These are phyloP conservation scores for Heterodera schachtii DNA, from an alignment of 1,140 invertebrate species.

Conservation along the genomic window DNA sequence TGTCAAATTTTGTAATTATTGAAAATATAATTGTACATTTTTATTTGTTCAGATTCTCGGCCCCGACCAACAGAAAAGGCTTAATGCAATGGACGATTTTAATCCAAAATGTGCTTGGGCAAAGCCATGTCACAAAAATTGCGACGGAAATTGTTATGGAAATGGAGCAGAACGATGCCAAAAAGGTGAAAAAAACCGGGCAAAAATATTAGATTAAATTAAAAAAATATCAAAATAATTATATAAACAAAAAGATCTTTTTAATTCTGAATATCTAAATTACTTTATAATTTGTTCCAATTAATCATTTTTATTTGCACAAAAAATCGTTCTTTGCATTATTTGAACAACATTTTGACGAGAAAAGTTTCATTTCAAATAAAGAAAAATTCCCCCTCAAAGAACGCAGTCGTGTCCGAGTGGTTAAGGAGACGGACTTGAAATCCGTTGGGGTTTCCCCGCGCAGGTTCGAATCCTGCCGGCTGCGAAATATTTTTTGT, in stretches of 20 bases:
- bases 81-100: constrained; percentile 1
- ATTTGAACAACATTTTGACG: neutral
- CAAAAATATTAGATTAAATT: neutral
- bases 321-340: constrained; percentile 1
- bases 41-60: constrained; percentile 25
- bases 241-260: neutral
- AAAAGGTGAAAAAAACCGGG: constrained; percentile 19
- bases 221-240: no score
- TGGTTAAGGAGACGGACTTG: constrained; percentile 25
- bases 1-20: neutral
- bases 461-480: constrained; percentile 35
- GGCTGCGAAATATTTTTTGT: constrained; percentile 17
- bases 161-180: constrained; percentile 35
- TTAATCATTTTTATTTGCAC: neutral
- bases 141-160: constrained; percentile 40
- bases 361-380: neutral
- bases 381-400: no score
- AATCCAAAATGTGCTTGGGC: constrained; percentile 8
- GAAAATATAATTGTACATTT: no score
- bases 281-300: no score
- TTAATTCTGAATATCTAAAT: neutral
- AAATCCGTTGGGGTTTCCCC: constrained; percentile 31
- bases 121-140: constrained; percentile 25
- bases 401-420: no score
- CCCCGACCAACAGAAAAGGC: neutral